Conservation (phyloP, 2,888 invertebrate genomes). For the Drosophila pegasa region DNA sequence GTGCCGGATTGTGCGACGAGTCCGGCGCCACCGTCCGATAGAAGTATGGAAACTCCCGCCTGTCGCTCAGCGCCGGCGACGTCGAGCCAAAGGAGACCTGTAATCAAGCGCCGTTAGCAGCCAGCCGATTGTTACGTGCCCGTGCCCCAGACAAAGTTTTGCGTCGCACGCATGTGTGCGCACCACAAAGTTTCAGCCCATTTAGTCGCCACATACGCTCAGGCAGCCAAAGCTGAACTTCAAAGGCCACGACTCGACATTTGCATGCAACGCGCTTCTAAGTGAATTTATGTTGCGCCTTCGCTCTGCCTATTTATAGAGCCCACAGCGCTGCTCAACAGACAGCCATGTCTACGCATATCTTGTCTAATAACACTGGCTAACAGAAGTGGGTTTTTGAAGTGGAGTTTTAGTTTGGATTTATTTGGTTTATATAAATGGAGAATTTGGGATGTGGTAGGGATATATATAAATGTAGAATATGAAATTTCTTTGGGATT, state of each 20-base stretch:
- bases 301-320: background rate
- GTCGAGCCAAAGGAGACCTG: conserved; percentile 96
- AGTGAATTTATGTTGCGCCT: conserved; percentile 46
- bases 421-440: background rate
- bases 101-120: conserved; percentile 55
- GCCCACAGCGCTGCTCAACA: background rate
- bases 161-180: conserved; percentile 9
- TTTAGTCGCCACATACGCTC: conserved; percentile 57
- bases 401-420: background rate
- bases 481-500: too few species aligned
- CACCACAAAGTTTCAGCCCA: conserved; percentile 49
- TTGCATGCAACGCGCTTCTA: conserved; percentile 54
- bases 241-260: conserved; percentile 63
- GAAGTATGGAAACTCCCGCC: conserved; percentile 95
- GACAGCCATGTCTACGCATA: conserved; percentile 21
- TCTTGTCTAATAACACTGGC: conserved; percentile 16
- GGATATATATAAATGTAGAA: too few species aligned
- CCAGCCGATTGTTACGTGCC: conserved; percentile 30
- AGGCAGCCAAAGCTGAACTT: conserved; percentile 52
- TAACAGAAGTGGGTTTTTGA: background rate
- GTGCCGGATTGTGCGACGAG: conserved; percentile 94
- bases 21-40: conserved; percentile 95
- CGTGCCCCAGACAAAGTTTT: conserved; percentile 30
- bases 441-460: too few species aligned
- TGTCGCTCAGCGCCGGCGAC: conserved; percentile 94